phyloP scores from a whole-genome alignment of 2,797 vertebrate genomes.

The Tangara arthus region DNA sequence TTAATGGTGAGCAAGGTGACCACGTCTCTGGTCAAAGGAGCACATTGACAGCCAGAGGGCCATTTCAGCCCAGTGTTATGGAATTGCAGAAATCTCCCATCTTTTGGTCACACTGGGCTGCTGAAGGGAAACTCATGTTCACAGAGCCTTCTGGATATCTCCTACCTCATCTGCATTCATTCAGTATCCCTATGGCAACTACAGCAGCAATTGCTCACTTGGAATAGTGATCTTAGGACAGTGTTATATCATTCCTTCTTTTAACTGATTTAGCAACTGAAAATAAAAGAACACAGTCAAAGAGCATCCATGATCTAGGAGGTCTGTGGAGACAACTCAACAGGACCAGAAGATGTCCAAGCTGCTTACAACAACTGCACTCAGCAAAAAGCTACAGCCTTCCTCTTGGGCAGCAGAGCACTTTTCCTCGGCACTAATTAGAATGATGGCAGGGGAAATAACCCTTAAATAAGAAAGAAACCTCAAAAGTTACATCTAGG shows the following conservation, averaged over 20 bases:
- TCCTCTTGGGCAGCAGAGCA: not conserved
- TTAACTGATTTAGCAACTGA: not conserved
- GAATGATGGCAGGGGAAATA: not conserved
- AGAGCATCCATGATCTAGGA: not conserved
- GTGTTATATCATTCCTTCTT: not conserved
- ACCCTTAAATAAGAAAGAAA: conserved; percentile 1
- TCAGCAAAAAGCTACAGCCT: not conserved
- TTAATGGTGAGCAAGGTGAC: not conserved
- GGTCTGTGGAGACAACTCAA: not conserved
- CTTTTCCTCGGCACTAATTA: not conserved
- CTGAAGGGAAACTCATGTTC: not conserved
- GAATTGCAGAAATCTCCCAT: not conserved
- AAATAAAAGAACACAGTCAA: not conserved
- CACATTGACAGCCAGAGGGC: fast-evolving
- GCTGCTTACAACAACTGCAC: not conserved
- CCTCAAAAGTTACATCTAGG: not conserved
- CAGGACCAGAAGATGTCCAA: not conserved
- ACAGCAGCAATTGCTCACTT: conserved; percentile 44
- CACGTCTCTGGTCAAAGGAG: fast-evolving
- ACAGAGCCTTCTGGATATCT: conserved; percentile 17
- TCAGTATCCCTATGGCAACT: conserved; percentile 57
- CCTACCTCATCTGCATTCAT: conserved; percentile 26
- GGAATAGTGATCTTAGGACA: conserved; percentile 31
- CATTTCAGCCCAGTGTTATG: not conserved
- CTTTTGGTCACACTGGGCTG: not conserved